phyloP scores from a whole-genome alignment of 2,888 invertebrate genomes.

The Fabriciana adippe region DNA sequence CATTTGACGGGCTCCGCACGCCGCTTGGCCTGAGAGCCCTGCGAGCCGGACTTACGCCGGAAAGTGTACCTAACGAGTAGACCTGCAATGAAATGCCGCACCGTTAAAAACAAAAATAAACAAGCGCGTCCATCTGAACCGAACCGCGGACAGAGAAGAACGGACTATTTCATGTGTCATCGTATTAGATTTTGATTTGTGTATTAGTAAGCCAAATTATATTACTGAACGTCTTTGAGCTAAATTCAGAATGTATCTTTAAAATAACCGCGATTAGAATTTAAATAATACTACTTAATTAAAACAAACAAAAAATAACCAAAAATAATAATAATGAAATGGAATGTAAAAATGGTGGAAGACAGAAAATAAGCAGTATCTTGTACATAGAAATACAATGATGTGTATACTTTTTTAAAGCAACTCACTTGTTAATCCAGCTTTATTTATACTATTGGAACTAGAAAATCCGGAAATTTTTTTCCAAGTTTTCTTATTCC shows the following conservation, averaged over 20 bases:
- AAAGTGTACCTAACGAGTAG: slow-evolving; percentile 84
- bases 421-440: slow-evolving; percentile 84
- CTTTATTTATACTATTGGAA: slow-evolving; percentile 86
- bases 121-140: slow-evolving; percentile 80
- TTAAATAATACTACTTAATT: background rate
- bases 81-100: slow-evolving; percentile 83
- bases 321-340: slow-evolving; percentile 19
- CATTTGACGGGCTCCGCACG: slow-evolving; percentile 80
- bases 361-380: slow-evolving; percentile 17
- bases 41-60: slow-evolving; percentile 82
- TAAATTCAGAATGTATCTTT: slow-evolving; percentile 62
- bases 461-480: slow-evolving; percentile 89
- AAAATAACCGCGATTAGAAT: slow-evolving; percentile 15
- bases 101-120: slow-evolving; percentile 79
- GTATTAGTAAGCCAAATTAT: slow-evolving; percentile 50
- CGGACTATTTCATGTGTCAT: slow-evolving; percentile 20
- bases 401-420: slow-evolving; percentile 5
- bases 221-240: slow-evolving; percentile 48
- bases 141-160: slow-evolving; percentile 75
- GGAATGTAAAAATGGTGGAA: slow-evolving; percentile 17
- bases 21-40: slow-evolving; percentile 79
- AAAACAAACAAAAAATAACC: slow-evolving; percentile 23
- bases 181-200: slow-evolving; percentile 4
- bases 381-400: slow-evolving; percentile 13
- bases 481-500: slow-evolving; percentile 90